A percentile compares a stretch with the other conserved stretches of the same genome.
Conservation (phyloP, 2,888 invertebrate species). For the Micoletzkya japonica region DNA sequence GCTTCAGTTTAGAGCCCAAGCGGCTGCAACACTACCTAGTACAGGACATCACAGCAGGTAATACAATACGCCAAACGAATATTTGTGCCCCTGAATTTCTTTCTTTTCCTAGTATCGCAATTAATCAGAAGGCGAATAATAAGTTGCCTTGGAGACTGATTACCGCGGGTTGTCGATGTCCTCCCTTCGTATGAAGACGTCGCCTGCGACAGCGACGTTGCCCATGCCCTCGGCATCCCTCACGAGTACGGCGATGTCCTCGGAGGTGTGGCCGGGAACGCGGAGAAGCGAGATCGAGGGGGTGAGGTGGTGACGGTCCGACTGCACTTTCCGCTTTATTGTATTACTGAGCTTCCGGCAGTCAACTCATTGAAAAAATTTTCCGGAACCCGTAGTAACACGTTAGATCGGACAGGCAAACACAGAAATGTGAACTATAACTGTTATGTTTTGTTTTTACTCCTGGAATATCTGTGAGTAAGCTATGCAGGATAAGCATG, state of each 20-base stretch:
- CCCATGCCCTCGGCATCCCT: constrained; percentile 48
- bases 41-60: too few species aligned
- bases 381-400: too few species aligned
- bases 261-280: constrained; percentile 59
- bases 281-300: constrained; percentile 51
- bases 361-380: too few species aligned
- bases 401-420: too few species aligned
- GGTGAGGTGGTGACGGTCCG: constrained; percentile 47
- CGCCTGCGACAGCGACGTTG: constrained; percentile 52
- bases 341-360: too few species aligned
- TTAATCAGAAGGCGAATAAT: too few species aligned
- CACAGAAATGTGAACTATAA: neutral
- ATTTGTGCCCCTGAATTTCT: neutral
- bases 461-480: neutral
- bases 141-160: neutral
- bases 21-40: too few species aligned
- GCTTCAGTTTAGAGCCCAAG: too few species aligned
- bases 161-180: constrained; percentile 51
- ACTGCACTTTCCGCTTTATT: too few species aligned
- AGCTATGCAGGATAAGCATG: neutral
- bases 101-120: neutral
- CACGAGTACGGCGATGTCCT: constrained; percentile 58
- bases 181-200: constrained; percentile 48
- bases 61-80: too few species aligned
- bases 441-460: neutral